Evolutionary conservation across 92 coral and sea anemone species (phyloP).

Genomic region (Palythoa heliodiscus): DNA sequence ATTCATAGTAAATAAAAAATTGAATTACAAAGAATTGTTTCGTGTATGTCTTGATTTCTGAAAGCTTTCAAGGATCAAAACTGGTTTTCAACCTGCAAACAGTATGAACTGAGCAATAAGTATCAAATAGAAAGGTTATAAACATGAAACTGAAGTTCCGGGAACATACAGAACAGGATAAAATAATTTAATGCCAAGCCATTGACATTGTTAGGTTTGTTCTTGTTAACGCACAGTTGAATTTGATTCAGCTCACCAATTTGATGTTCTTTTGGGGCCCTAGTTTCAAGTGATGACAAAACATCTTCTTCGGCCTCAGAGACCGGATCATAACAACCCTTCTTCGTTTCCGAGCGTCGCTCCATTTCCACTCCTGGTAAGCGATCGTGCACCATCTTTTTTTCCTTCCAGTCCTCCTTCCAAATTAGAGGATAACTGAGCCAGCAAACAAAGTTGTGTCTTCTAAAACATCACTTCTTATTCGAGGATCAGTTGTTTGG

Average conservation of each 20-base stretch:
- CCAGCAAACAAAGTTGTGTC: constrained; percentile 2
- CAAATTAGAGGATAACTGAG: not conserved
- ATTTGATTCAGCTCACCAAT: constrained; percentile 59
- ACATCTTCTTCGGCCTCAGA: constrained; percentile 69
- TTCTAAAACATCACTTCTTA: not conserved
- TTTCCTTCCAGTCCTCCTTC: not conserved
- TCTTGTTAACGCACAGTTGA: not conserved
- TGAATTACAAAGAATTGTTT: too few relatives aligned
- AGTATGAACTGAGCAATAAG: too few relatives aligned
- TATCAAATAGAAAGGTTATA: too few relatives aligned
- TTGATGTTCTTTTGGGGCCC: constrained; percentile 82
- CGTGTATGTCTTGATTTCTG: too few relatives aligned
- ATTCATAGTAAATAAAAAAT: too few relatives aligned
- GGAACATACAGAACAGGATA: not conserved
- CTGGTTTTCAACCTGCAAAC: too few relatives aligned
- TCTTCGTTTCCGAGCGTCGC: constrained; percentile 51
- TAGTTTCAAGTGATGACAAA: constrained; percentile 63
- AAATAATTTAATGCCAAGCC: not conserved
- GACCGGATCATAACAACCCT: constrained; percentile 45
- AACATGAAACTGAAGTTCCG: too few relatives aligned
- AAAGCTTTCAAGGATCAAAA: too few relatives aligned
- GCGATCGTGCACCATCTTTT: constrained; percentile 84
- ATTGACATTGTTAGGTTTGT: too few relatives aligned
- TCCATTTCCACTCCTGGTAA: constrained; percentile 72
- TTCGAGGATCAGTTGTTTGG: not conserved